A percentile compares a stretch with the other conserved stretches of the same genome.
These are phyloP conservation scores for Probaryconus sp. DNA, from an alignment of 1,140 invertebrate genomes.

Conservation along the genomic window DNA sequence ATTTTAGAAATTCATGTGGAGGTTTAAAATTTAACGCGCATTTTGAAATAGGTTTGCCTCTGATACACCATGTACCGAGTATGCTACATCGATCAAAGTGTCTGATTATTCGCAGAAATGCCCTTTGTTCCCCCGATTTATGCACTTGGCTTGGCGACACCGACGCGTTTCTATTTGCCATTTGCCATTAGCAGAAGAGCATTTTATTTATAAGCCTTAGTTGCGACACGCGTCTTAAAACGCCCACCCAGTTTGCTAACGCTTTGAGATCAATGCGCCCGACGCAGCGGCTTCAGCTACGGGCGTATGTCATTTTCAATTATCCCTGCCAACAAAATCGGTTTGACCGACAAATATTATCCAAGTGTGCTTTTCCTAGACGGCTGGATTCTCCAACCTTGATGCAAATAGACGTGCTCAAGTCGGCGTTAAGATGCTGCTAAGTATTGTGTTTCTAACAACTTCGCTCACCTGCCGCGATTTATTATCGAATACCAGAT, in stretches of 20 bases:
- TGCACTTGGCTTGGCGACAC: background rate
- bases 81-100: too few relatives aligned
- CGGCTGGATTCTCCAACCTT: constrained; percentile 41
- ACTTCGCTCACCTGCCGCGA: constrained; percentile 26
- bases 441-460: constrained; percentile 29
- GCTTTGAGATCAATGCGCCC: constrained; percentile 65
- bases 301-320: constrained; percentile 73
- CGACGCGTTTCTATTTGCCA: too few relatives aligned
- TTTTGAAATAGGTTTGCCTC: too few relatives aligned
- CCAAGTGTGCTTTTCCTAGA: constrained; percentile 39
- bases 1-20: too few relatives aligned
- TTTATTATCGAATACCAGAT: constrained; percentile 42
- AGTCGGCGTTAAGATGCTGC: constrained; percentile 30
- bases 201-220: constrained; percentile 42
- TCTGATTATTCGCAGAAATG: too few relatives aligned
- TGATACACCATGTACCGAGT: too few relatives aligned
- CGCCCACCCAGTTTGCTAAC: constrained; percentile 57
- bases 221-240: constrained; percentile 31
- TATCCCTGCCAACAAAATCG: constrained; percentile 64
- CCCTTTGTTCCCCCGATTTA: too few relatives aligned
- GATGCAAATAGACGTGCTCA: constrained; percentile 57
- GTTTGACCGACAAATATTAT: constrained; percentile 55
- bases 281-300: constrained; percentile 39
- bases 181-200: constrained; percentile 9
- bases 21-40: too few relatives aligned